Evolutionary conservation across 2,797 vertebrate species (phyloP), one percentile per base, ranked within the genome.

Genomic region (Betta splendens): DNA sequence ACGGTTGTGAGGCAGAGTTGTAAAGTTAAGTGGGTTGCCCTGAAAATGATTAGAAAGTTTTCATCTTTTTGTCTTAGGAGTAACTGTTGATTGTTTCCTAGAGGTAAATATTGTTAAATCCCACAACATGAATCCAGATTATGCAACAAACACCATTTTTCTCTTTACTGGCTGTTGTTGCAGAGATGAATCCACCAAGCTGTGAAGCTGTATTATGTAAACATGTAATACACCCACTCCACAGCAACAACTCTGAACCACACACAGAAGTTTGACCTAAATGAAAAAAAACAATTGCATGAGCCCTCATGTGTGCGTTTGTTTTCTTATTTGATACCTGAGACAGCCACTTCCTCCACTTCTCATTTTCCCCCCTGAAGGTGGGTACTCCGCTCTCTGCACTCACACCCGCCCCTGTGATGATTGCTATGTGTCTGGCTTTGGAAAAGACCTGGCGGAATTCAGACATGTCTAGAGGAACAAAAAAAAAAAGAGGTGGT

Each of bases 261-360:
- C 66, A 60, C 20, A 54, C 23, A 43, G 49, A 37, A 16, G 18
- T 29, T 9, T 66, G 44, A 74, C 54, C 64, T 28, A 57, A 25
- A 73, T 55, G 46, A 47, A 58, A 63, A 26, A 37, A 25, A 60
- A 3, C 1, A 11, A 12, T n/a, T 4, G 8, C 32, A 37, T 1
- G 15, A 22, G 35, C 9, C 11, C 18, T n/a, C 20, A 9, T 15
- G 5, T 18, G 23, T 33, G 26, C 40, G 16, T 63, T 45, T 13
- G 2, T 32, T n/a, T 12, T 31, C n/a, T 31, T 35, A n/a, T 16
- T n/a, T 55, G 78, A n/a, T 48, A 97, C 97, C 94, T 98, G 95
- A 13, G 96, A 93, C 66, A 93, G 91, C 97, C 97, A 99, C 76
- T 92, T 95, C 44, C 97, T 94, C 97, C 97, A 99, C 51, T 92